Base-by-base conservation (phyloP, 2,113 vertebrate species). In the Platichthys flesus region DNA sequence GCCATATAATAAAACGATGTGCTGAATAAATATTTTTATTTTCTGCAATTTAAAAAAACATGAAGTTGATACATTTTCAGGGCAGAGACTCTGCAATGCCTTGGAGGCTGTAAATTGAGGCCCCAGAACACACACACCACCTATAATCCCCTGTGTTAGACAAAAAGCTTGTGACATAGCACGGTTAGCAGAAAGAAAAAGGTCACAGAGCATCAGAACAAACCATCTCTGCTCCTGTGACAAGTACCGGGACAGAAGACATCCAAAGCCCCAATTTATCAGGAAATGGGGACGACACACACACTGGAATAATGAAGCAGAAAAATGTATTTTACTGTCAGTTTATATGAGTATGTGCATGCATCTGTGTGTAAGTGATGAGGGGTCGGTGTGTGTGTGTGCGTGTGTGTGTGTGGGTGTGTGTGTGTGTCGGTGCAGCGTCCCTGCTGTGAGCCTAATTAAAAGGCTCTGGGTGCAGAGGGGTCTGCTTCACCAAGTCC, bases 391-490 rank as follows among this genome's bases (percentile, higher is more conserved):
- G 63, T 71, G 84, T 80, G 92, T 85, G 61, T 74, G 26, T 28
- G 26, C 3, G 26, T 28, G 26, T 28, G 26, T 28, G 26, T 28
- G 26, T 3, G 26, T 28, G 26, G 3, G 26, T 28, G 26, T 28
- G 26, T 28, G 26, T 82, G 83, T 82, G 92, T 86, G 89, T 76
- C 20, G 47, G 68, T 79, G 83, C 74, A 81, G 82, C 45, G 70
- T 86, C 91, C 94, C 95, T 87, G 94, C 95, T 95, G 96, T 93
- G 96, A 96, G 89, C 93, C 94, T 97, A 96, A 97, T 97, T 97
- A 97, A 96, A 95, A 95, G 94, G 88, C 87, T 81, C 90, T 92
- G 88, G 90, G 92, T 90, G 93, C 95, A 88, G 95, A 96, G 95
- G 94, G 81, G 87, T 90, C 92, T 54, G 51, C 51, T 54, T 54